phyloP scores from a whole-genome alignment of 2,888 invertebrate species.

The Bombylius discolor region DNA sequence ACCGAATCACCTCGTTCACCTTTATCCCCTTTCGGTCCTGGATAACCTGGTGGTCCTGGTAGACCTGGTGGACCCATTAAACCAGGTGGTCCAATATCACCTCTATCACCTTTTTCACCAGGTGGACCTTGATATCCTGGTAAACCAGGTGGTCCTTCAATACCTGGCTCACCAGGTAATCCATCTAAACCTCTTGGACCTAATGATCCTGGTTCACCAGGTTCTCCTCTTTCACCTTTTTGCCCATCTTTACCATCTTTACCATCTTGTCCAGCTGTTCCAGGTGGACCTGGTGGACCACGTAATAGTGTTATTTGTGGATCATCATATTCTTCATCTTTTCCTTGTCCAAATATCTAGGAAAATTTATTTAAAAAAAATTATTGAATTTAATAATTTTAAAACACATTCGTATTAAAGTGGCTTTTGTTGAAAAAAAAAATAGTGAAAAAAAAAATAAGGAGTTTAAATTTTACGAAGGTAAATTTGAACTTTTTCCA shows the following conservation, averaged over 20 bases:
- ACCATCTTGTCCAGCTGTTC: conserved; percentile 35
- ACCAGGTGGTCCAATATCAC: conserved; percentile 87
- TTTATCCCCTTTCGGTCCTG: conserved; percentile 79
- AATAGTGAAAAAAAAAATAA: no score
- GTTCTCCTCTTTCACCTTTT: conserved; percentile 48
- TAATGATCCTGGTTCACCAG: conserved; percentile 61
- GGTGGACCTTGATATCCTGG: conserved; percentile 71
- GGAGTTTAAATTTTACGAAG: no score
- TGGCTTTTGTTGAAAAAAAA: no score
- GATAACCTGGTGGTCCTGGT: conserved; percentile 72
- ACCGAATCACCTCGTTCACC: conserved; percentile 90
- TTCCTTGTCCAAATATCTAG: conserved; percentile 36
- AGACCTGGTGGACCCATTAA: conserved; percentile 87
- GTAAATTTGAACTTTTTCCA: no score
- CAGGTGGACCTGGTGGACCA: conserved; percentile 54
- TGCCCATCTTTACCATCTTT: conserved; percentile 38
- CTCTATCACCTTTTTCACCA: conserved; percentile 65
- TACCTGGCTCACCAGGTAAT: conserved; percentile 63
- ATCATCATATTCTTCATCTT: conserved; percentile 37
- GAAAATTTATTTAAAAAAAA: neutral
- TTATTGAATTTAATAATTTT: no score
- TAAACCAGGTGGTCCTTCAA: conserved; percentile 72
- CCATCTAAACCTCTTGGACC: conserved; percentile 66
- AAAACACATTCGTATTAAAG: no score
- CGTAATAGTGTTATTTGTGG: conserved; percentile 41